Percentiles rank a stretch among this genome's conserved stretches.
phyloP scores from a whole-genome alignment of 2,113 vertebrate genomes.

The Cryptoleucopteryx plumbea region DNA sequence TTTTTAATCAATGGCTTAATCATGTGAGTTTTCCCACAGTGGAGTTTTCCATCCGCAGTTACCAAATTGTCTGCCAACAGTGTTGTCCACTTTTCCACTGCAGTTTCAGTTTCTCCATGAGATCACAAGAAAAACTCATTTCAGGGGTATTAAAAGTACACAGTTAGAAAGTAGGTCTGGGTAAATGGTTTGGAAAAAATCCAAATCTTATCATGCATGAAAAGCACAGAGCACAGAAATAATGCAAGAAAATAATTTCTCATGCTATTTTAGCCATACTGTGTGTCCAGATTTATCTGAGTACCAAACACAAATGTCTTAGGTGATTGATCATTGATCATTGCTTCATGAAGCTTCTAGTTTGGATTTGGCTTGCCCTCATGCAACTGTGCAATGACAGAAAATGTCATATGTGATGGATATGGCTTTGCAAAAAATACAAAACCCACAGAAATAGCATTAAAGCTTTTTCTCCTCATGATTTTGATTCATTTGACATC shows the following conservation, averaged over 20 bases:
- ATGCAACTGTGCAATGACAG: not conserved
- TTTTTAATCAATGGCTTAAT: not conserved
- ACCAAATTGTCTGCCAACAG: not conserved
- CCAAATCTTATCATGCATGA: constrained; percentile 31
- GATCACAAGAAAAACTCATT: constrained; percentile 11
- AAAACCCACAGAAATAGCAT: not conserved
- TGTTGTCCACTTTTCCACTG: not conserved
- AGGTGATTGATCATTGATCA: constrained; percentile 5
- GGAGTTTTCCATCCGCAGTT: not conserved
- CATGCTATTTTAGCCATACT: not conserved
- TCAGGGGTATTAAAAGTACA: constrained; percentile 43
- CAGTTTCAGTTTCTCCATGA: not conserved
- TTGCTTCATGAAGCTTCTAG: not conserved
- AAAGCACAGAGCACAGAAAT: constrained; percentile 30
- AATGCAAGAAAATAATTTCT: constrained; percentile 20
- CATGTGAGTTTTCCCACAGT: not conserved
- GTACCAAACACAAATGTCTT: constrained; percentile 11
- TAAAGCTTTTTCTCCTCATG: not conserved
- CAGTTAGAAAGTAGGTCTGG: constrained; percentile 44
- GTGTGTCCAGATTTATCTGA: constrained; percentile 8
- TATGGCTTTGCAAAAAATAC: not conserved
- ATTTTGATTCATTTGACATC: not conserved
- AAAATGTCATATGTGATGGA: not conserved
- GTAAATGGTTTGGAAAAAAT: constrained; percentile 67
- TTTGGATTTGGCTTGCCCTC: not conserved